These are phyloP conservation scores for Tachypleus tridentatus DNA, from an alignment of 1,140 invertebrate genomes.

Conservation along the genomic window DNA sequence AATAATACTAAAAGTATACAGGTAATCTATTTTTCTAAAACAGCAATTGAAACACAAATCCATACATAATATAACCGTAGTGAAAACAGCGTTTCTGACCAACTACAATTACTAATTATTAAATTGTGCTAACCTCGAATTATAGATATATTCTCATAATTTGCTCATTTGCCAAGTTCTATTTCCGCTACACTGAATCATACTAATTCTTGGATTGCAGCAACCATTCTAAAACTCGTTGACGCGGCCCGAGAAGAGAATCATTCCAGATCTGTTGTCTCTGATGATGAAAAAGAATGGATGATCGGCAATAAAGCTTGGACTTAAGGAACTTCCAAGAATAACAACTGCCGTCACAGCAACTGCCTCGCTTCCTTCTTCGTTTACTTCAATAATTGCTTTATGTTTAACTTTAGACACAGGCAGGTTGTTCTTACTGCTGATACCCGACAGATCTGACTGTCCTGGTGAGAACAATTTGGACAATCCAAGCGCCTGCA, in stretches of 20 bases:
- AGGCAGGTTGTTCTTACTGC: conserved; percentile 4
- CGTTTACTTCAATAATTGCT: conserved; percentile 47
- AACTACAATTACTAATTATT: too few relatives aligned
- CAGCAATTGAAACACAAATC: too few relatives aligned
- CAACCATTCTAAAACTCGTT: too few relatives aligned
- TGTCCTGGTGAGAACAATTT: conserved; percentile 18
- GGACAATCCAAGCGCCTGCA: conserved; percentile 20
- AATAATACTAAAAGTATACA: too few relatives aligned
- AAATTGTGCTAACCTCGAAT: too few relatives aligned
- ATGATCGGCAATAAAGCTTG: background rate
- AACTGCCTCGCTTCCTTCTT: conserved; percentile 57
- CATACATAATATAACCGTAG: too few relatives aligned
- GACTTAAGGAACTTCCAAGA: background rate
- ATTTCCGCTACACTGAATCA: too few relatives aligned
- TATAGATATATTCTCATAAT: too few relatives aligned
- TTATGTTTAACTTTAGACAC: conserved; percentile 36
- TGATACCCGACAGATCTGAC: conserved; percentile 23
- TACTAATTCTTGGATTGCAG: too few relatives aligned
- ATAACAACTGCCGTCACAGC: conserved; percentile 42
- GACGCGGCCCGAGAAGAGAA: background rate
- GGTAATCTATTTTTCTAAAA: too few relatives aligned
- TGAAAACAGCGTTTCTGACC: too few relatives aligned
- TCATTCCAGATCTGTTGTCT: background rate
- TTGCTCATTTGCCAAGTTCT: too few relatives aligned
- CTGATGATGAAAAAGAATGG: background rate